phyloP scores from a whole-genome alignment of 2,797 vertebrate genomes.

The Picus viridis region DNA sequence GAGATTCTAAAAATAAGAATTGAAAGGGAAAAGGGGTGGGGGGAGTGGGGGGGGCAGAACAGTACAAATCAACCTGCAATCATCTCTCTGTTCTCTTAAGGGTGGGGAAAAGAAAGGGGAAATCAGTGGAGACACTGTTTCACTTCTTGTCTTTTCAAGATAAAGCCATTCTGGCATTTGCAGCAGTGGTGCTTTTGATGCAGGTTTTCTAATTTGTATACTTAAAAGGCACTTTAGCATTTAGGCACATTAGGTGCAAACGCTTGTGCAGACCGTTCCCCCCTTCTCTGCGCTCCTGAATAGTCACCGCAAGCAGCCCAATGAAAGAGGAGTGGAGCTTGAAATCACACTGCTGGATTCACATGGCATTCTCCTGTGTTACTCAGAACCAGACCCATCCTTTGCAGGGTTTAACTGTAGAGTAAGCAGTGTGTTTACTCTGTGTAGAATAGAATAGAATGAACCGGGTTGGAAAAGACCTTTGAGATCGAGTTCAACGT shows the following conservation, averaged over 20 bases:
- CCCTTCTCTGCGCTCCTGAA: background rate
- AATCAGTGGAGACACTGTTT: slow-evolving; percentile 45
- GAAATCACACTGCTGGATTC: background rate
- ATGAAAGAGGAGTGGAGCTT: background rate
- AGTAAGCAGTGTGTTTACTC: background rate
- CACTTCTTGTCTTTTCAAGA: slow-evolving; percentile 10
- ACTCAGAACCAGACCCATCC: background rate
- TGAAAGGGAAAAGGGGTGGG: background rate
- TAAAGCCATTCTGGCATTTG: slow-evolving; percentile 23
- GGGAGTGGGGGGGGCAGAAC: background rate
- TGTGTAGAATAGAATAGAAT: background rate
- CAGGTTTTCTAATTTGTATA: slow-evolving; percentile 39
- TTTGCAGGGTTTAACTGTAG: background rate
- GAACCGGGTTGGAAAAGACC: no score
- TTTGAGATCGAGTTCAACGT: no score
- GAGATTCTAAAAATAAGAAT: slow-evolving; percentile 43
- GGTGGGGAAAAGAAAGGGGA: slow-evolving; percentile 22
- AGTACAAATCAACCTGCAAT: slow-evolving; percentile 45
- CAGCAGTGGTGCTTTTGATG: slow-evolving; percentile 34
- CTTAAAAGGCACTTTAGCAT: slow-evolving; percentile 32
- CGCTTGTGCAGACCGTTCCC: slow-evolving; percentile 16
- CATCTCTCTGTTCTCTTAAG: slow-evolving; percentile 37
- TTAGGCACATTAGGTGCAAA: slow-evolving; percentile 10
- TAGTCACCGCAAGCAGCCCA: slow-evolving; percentile 14
- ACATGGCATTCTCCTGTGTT: background rate